Conservation (phyloP, 2,113 vertebrate genomes). For the Sorex araneus region DNA sequence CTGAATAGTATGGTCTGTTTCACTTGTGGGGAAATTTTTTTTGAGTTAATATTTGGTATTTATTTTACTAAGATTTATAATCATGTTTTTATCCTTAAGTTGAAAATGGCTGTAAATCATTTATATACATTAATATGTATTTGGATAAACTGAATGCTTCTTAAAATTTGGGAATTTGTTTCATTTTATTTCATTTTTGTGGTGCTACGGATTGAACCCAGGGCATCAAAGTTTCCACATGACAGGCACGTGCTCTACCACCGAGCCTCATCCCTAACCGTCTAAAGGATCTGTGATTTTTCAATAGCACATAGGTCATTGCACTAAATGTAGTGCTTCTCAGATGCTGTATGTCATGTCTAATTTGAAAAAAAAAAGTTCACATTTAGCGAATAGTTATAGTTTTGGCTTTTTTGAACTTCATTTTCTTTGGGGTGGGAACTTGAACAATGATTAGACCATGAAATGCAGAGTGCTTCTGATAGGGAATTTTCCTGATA, state of each 20-base stretch:
- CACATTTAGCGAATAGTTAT: not conserved
- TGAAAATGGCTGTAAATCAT: conserved; percentile 66
- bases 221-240: too few relatives aligned
- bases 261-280: too few relatives aligned
- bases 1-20: conserved; percentile 65
- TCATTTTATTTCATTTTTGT: too few relatives aligned
- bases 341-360: conserved; percentile 47
- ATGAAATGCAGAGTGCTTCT: conserved; percentile 63
- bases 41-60: conserved; percentile 57
- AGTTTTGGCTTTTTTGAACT: not conserved
- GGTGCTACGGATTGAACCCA: too few relatives aligned
- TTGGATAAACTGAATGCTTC: conserved; percentile 63
- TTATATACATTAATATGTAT: conserved; percentile 22
- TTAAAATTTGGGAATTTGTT: too few relatives aligned
- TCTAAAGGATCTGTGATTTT: conserved; percentile 59
- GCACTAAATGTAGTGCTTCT: conserved; percentile 9
- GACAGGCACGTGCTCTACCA: too few relatives aligned
- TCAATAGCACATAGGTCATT: conserved; percentile 60
- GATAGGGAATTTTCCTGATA: conserved; percentile 48
- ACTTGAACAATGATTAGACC: conserved; percentile 30
- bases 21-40: conserved; percentile 61
- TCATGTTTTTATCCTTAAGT: conserved; percentile 57
- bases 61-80: conserved; percentile 68
- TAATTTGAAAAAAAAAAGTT: conserved; percentile 56
- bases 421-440: conserved; percentile 22